These are phyloP conservation scores for Argyrosomus japonicus DNA, from an alignment of 2,113 vertebrate species.

Conservation along the genomic window DNA sequence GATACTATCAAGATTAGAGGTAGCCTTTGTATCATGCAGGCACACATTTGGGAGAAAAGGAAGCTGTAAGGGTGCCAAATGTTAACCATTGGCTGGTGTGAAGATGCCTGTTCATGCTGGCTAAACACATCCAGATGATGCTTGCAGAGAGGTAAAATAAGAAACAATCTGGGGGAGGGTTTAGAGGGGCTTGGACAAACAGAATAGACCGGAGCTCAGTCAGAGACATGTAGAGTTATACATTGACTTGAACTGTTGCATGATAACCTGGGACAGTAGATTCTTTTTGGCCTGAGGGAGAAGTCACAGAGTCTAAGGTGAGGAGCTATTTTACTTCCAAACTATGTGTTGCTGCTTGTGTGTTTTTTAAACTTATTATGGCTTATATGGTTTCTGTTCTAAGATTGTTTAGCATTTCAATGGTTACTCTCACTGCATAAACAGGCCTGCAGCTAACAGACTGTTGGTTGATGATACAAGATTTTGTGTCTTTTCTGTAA, in stretches of 20 bases:
- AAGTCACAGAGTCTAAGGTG: slow-evolving; percentile 33
- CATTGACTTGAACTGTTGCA: slow-evolving; percentile 18
- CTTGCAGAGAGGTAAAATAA: neutral
- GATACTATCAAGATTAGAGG: too few species aligned
- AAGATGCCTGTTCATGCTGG: too few species aligned
- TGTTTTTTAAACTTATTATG: neutral
- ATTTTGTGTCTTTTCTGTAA: neutral
- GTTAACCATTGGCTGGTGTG: too few species aligned
- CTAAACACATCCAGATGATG: neutral
- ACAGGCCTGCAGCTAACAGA: neutral
- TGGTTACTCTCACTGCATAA: too few species aligned
- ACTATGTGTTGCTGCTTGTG: neutral
- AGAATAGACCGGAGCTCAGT: neutral
- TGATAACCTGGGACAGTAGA: neutral
- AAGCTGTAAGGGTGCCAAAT: too few species aligned
- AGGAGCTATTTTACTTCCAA: slow-evolving; percentile 11
- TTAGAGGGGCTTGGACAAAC: neutral
- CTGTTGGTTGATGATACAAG: neutral
- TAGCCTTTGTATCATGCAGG: too few species aligned
- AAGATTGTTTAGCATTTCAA: neutral
- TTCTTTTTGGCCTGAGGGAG: neutral
- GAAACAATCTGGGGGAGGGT: neutral
- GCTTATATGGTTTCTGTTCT: neutral
- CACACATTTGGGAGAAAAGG: too few species aligned
- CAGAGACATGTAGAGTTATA: slow-evolving; percentile 26